Percentiles rank a stretch among this genome's conserved stretches.
These are phyloP conservation scores for Ornithoptera priamus DNA, from an alignment of 2,888 invertebrate genomes.

Conservation along the genomic window DNA sequence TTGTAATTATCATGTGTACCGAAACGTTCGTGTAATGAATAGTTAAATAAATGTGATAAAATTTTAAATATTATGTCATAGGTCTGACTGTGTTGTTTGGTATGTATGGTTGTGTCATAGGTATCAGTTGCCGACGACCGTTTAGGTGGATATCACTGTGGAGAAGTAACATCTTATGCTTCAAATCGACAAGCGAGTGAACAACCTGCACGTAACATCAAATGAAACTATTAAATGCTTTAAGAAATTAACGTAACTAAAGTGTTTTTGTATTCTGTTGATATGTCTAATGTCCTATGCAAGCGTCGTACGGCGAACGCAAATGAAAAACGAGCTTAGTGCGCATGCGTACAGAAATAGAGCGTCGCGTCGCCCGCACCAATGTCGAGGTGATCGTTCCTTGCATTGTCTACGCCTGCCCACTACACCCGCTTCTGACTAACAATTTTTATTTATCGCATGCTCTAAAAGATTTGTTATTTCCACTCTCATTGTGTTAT, in stretches of 20 bases:
- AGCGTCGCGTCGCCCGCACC: slow-evolving; percentile 45
- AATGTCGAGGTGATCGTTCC: slow-evolving; percentile 68
- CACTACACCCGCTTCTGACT: slow-evolving; percentile 12
- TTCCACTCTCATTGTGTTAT: slow-evolving; percentile 7
- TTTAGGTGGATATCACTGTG: too few species aligned
- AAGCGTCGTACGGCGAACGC: slow-evolving; percentile 39
- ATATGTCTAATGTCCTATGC: slow-evolving; percentile 32
- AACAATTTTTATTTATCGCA: slow-evolving; percentile 21
- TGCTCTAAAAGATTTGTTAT: slow-evolving; percentile 16
- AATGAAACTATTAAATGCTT: not conserved
- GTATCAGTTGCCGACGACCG: too few species aligned
- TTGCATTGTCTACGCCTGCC: slow-evolving; percentile 45
- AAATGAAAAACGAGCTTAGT: slow-evolving; percentile 57
- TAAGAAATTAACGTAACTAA: not conserved
- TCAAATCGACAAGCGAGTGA: too few species aligned
- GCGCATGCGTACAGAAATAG: slow-evolving; percentile 54
- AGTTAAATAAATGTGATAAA: too few species aligned
- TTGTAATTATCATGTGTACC: too few species aligned
- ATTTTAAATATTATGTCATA: too few species aligned
- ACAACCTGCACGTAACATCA: too few species aligned
- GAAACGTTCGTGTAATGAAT: too few species aligned
- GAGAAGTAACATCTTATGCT: too few species aligned
- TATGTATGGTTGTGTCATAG: too few species aligned
- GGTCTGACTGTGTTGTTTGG: too few species aligned
- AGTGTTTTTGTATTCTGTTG: not conserved